phyloP scores from a whole-genome alignment of 2,797 vertebrate genomes.

The Enteromius afrohamiltoni region DNA sequence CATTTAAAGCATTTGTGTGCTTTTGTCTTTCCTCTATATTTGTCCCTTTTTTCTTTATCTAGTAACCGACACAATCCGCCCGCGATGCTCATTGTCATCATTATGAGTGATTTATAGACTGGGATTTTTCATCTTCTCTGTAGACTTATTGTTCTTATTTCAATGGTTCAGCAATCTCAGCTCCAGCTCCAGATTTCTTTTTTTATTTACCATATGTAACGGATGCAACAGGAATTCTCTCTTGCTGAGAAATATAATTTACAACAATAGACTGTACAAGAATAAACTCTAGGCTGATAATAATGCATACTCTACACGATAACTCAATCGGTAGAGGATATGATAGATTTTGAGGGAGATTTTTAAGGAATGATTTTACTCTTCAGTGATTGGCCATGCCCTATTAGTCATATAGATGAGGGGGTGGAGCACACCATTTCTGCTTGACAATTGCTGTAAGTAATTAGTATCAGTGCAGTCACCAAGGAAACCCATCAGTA shows the following conservation, averaged over 20 bases:
- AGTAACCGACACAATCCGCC: neutral
- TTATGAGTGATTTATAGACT: constrained; percentile 29
- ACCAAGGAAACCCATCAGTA: constrained; percentile 17
- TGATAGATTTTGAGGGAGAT: neutral
- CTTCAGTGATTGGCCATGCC: constrained; percentile 10
- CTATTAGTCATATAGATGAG: constrained; percentile 4
- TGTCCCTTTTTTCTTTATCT: neutral
- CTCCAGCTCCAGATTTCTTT: neutral
- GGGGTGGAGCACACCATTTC: constrained; percentile 3
- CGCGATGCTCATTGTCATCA: neutral
- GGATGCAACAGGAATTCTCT: neutral
- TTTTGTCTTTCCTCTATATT: neutral
- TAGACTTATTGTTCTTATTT: constrained; percentile 22
- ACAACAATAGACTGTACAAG: neutral
- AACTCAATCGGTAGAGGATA: neutral
- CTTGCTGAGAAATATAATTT: neutral
- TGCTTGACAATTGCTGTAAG: constrained; percentile 4
- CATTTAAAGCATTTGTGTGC: constrained; percentile 2
- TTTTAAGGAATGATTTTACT: constrained; percentile 17
- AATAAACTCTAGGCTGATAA: neutral
- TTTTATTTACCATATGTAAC: neutral
- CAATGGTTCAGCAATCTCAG: neutral
- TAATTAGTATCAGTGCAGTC: constrained; percentile 10
- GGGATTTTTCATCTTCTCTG: constrained; percentile 1
- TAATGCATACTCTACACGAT: neutral